Base-by-base conservation (phyloP, 1,140 invertebrate genomes). In the Pteromalus puparum region DNA sequence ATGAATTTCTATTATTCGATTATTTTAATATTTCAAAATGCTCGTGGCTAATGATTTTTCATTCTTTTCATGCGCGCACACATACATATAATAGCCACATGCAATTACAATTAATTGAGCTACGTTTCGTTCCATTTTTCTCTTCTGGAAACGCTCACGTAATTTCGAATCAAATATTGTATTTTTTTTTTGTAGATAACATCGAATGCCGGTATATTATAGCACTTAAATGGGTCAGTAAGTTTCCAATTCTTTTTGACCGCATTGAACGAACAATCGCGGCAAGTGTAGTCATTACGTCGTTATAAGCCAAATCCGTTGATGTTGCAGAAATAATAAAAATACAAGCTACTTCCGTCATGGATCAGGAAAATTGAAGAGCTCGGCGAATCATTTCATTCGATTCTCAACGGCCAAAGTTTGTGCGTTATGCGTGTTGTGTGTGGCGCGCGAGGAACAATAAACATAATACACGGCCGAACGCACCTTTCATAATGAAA, bases 401-500 rank as follows among this genome's bases (percentile, higher is more conserved):
- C 21, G 21, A 61, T 61, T 61, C n/a, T 61, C 18, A 21, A 61
- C 53, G 53, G 53, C 6, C 21, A 74, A 70, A 75, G 72, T 74
- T 34, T 61, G 30, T 61, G 46, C 34, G 30, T 75, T 28, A 10
- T 24, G 2, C 7, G 24, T 30, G 34, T 42, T 46, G 48, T 21
- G 38, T 73, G n/a, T 53, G 46, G 30, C 34, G 30, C 53, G 30
- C 26, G 53, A 28, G 42, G 46, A 79, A 28, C 13, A 70, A 70
- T 70, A 70, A 70, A 70, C 28, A 84, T 79, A 73, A 84, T 84
- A 84, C 79, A 84, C 68, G 73, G 68, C 30, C 48, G 67, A 42
- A 70, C 15, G 26, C 18, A 83, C 28, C 76, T 88, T 87, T 86
- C 53, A 75, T 82, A 88, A 84, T 70, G 26, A 79, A 73, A 78